Evolutionary conservation across 1,140 invertebrate species (phyloP).

Genomic region (Formica exsecta): DNA sequence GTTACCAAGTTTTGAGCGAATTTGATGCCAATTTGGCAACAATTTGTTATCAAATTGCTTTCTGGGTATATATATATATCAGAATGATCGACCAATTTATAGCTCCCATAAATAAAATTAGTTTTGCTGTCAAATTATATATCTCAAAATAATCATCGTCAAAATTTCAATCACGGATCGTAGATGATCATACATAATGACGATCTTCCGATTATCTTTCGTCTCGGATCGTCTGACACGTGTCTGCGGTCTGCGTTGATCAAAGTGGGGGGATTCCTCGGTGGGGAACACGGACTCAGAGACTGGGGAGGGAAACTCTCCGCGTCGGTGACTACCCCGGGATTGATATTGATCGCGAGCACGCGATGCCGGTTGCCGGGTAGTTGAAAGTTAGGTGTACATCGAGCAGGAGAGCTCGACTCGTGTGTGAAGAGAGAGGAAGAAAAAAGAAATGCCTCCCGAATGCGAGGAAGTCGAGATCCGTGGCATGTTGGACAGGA

Average conservation of each 20-base stretch:
- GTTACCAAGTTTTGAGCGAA: too few relatives aligned
- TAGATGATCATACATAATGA: neutral
- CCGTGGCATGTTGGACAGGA: conserved; percentile 52
- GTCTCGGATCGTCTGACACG: conserved; percentile 24
- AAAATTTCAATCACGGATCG: neutral
- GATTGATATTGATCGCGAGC: conserved; percentile 80
- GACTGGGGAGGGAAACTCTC: conserved; percentile 15
- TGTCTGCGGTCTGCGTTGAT: neutral
- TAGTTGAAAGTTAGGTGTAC: conserved; percentile 67
- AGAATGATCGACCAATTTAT: too few relatives aligned
- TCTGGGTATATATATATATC: too few relatives aligned
- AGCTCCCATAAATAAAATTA: too few relatives aligned
- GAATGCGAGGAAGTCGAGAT: conserved; percentile 66
- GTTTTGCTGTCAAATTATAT: neutral
- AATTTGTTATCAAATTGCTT: too few relatives aligned
- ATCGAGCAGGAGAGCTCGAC: conserved; percentile 41
- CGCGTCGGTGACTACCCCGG: conserved; percentile 53
- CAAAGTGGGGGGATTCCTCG: conserved; percentile 23
- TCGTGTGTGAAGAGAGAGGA: neutral
- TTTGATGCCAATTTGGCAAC: too few relatives aligned
- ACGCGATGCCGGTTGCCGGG: conserved; percentile 61
- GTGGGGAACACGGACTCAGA: conserved; percentile 16
- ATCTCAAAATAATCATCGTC: neutral
- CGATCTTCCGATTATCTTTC: neutral
- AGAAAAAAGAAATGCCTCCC: conserved; percentile 64